Conservation (phyloP, 2,113 vertebrate genomes). For the Noturus placidus region DNA sequence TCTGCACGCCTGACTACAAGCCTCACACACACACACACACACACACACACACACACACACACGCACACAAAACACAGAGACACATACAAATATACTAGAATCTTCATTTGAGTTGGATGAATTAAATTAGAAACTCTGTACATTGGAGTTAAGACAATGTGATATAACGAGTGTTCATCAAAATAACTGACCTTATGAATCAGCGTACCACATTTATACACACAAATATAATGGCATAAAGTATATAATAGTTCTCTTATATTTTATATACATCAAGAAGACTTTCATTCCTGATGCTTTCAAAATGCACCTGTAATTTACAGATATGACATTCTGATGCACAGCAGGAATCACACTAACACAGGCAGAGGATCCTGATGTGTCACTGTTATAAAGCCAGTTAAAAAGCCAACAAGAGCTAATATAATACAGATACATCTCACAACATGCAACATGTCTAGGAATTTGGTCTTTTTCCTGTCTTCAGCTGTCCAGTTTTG, state of each 20-base stretch:
- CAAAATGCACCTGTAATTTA: background rate
- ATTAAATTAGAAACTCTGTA: background rate
- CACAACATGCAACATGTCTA: background rate
- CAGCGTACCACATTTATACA: background rate
- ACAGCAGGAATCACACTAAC: background rate
- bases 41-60: background rate
- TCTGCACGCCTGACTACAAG: constrained; percentile 40
- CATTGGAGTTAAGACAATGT: background rate
- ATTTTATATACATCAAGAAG: background rate
- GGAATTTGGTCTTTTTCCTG: background rate
- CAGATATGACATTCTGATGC: background rate
- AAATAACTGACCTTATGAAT: background rate
- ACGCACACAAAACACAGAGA: too few relatives aligned
- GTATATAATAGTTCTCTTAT: background rate
- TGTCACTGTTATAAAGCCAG: background rate
- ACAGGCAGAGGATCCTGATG: background rate
- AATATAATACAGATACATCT: background rate
- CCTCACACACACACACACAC: background rate
- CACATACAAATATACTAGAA: background rate
- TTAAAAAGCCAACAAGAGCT: background rate
- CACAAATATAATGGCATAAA: background rate
- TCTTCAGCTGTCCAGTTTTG: background rate
- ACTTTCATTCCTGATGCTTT: background rate
- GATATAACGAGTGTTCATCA: background rate
- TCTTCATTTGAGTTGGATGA: background rate